Evolutionary conservation across 2,113 vertebrate species (phyloP).

Genomic region (Equus quagga): DNA sequence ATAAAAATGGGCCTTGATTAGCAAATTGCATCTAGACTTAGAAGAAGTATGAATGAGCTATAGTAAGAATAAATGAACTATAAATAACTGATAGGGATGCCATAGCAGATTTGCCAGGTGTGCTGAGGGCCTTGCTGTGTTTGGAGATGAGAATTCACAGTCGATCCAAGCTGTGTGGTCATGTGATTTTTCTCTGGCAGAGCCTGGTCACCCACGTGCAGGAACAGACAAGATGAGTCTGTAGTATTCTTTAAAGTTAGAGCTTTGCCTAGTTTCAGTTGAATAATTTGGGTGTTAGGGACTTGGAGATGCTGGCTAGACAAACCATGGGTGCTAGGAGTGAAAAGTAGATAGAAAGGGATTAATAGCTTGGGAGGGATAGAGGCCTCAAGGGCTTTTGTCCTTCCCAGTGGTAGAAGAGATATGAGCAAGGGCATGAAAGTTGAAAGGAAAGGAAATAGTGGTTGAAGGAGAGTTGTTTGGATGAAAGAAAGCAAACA

Average conservation of each 20-base stretch:
- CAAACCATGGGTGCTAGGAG: not conserved
- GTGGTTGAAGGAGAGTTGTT: not conserved
- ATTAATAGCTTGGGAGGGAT: not conserved
- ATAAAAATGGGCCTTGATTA: not conserved
- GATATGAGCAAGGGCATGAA: not conserved
- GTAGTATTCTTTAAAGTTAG: not conserved
- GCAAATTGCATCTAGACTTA: not conserved
- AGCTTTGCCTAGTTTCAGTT: not conserved
- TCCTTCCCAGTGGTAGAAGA: not conserved
- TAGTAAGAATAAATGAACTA: conserved; percentile 1
- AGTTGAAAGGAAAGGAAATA: not conserved
- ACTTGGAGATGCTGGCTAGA: not conserved
- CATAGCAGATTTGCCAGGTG: not conserved
- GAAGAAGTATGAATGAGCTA: not conserved
- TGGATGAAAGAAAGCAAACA: not conserved
- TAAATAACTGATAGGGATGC: not conserved
- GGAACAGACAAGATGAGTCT: not conserved
- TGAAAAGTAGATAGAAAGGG: not conserved
- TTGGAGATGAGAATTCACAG: not conserved
- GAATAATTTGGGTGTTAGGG: not conserved
- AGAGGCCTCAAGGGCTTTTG: not conserved
- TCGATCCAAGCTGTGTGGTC: not conserved
- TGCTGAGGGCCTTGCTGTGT: not conserved
- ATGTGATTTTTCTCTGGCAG: not conserved
- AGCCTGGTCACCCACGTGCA: not conserved